phyloP scores from a whole-genome alignment of 2,797 vertebrate species.

The Sebastes diaconus region DNA sequence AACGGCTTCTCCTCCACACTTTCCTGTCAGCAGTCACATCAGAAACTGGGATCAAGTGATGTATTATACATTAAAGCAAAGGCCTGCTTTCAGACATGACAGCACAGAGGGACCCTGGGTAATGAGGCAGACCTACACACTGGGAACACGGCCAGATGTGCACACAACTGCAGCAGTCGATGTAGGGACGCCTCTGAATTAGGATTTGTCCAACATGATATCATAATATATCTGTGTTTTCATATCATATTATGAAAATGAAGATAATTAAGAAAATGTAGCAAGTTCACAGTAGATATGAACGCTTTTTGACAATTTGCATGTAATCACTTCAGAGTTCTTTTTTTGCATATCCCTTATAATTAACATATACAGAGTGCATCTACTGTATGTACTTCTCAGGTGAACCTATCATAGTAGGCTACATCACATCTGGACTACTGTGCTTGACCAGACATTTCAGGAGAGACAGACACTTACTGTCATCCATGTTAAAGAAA shows the following conservation, averaged over 20 bases:
- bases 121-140: slow-evolving; percentile 76
- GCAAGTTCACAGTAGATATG: neutral
- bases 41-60: slow-evolving; percentile 75
- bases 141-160: slow-evolving; percentile 70
- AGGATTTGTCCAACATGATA: slow-evolving; percentile 11
- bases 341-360: neutral
- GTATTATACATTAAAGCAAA: slow-evolving; percentile 82
- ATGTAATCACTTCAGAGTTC: too few species aligned
- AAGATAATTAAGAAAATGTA: neutral
- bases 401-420: neutral
- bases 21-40: slow-evolving; percentile 72
- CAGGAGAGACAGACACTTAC: neutral
- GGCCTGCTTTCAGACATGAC: slow-evolving; percentile 77
- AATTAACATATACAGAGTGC: neutral
- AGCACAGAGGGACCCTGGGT: slow-evolving; percentile 80
- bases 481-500: neutral
- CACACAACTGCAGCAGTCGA: slow-evolving; percentile 40
- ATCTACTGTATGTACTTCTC: neutral
- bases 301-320: neutral
- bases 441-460: neutral
- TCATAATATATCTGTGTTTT: neutral
- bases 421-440: neutral
- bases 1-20: slow-evolving; percentile 59
- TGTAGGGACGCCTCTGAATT: slow-evolving; percentile 26
- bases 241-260: neutral